Evolutionary conservation across 2,888 invertebrate species (phyloP).

Genomic region (Parnassius orleans): DNA sequence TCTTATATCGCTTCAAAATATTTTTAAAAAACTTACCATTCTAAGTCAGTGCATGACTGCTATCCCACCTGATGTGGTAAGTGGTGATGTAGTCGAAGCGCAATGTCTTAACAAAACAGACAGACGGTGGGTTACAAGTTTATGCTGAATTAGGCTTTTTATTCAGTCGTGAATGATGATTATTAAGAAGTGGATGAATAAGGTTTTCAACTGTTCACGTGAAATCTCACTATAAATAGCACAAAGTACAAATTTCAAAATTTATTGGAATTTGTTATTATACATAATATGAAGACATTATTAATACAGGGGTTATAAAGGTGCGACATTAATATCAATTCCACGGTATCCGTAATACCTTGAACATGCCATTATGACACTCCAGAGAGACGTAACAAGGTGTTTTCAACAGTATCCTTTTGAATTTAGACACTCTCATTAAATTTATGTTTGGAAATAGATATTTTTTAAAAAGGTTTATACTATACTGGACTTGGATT

Average conservation of each 20-base stretch:
- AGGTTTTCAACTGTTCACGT: no score
- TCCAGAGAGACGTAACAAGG: conserved; percentile 18
- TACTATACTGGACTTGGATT: neutral
- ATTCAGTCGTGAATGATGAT: no score
- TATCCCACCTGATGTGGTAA: no score
- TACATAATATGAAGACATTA: conserved; percentile 7
- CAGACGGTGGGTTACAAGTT: no score
- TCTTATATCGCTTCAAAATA: no score
- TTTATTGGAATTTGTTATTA: neutral
- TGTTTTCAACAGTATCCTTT: conserved; percentile 20
- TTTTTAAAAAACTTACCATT: no score
- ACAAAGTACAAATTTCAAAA: neutral
- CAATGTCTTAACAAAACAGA: no score
- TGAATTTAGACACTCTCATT: conserved; percentile 24
- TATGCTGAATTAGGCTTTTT: no score
- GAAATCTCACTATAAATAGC: no score
- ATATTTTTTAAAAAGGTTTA: neutral
- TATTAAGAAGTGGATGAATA: no score
- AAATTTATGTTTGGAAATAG: conserved; percentile 18
- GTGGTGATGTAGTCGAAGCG: no score
- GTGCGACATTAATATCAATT: conserved; percentile 21
- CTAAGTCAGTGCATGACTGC: no score
- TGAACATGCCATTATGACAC: conserved; percentile 17
- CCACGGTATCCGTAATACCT: conserved; percentile 18
- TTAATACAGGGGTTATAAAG: conserved; percentile 11